These are phyloP conservation scores for Zaprionus africanus DNA, from an alignment of 1,140 invertebrate genomes.

Conservation along the genomic window DNA sequence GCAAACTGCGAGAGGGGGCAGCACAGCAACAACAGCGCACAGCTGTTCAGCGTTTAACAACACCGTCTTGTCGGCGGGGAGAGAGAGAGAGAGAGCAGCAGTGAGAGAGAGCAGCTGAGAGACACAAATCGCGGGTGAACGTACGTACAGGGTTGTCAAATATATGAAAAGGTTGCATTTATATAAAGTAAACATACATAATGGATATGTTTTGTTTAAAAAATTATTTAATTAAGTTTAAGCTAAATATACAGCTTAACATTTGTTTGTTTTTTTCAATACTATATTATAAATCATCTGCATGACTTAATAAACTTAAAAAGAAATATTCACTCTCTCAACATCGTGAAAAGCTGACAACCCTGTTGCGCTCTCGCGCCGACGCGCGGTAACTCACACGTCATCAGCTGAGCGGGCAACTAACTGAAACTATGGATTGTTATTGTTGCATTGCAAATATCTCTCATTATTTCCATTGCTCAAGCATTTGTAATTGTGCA, in stretches of 20 bases:
- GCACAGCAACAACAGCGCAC: slow-evolving; percentile 14
- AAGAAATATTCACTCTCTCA: not conserved
- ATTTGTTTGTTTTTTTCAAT: not conserved
- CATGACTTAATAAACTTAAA: not conserved
- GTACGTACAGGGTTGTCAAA: slow-evolving; percentile 34
- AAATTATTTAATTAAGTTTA: not conserved
- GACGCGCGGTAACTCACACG: slow-evolving; percentile 53
- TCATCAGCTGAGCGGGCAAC: slow-evolving; percentile 66
- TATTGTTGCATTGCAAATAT: slow-evolving; percentile 45
- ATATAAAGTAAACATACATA: not conserved
- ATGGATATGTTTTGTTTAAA: not conserved
- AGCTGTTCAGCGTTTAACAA: slow-evolving; percentile 62
- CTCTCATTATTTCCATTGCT: slow-evolving; percentile 42
- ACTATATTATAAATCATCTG: not conserved
- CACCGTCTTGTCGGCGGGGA: slow-evolving; percentile 29
- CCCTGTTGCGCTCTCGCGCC: slow-evolving; percentile 52
- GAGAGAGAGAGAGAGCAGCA: slow-evolving; percentile 3
- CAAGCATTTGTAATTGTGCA: slow-evolving; percentile 31
- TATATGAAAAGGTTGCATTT: not conserved
- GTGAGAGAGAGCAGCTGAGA: slow-evolving; percentile 30
- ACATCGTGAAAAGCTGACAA: slow-evolving; percentile 35
- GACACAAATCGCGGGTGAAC: not conserved
- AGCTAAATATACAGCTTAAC: not conserved
- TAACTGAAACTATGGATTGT: slow-evolving; percentile 50
- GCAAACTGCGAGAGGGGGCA: not conserved